Evolutionary conservation across 2,113 vertebrate species (phyloP), one percentile per base, ranked within the genome.

Genomic region (Barbus barbus): DNA sequence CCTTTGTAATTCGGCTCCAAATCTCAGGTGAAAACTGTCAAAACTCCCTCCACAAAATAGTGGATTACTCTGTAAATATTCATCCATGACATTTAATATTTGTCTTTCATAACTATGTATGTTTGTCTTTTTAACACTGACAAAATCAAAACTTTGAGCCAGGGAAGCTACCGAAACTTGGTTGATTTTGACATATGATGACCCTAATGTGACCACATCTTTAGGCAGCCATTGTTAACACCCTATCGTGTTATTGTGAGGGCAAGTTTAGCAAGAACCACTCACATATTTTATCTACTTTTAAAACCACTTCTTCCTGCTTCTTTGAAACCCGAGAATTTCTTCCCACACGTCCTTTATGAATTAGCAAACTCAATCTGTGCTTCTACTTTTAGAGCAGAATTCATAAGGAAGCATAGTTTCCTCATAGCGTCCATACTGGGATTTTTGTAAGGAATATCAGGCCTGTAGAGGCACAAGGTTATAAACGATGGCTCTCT

Each of bases 311-410:
- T 8, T 61, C 14, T 38, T 38, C 20, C 20, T 58, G 28, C 51
- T 2, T 16, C 36, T 38, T 24, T 26, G 56, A 61, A 78, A 61
- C 8, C 13, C 2, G 4, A 78, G 16, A 44, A 44, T 24, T 44
- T 44, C n/a, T 79, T 44, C 77, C 77, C n/a, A 63, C 56, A n/a
- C 4, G 4, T 28, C 56, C 77, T 61, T 9, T 41, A 9, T 44
- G 20, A 44, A 78, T 79, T 12, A 28, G 24, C n/a, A 79, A 79
- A 79, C 33, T 44, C 0, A 61, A 61, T 79, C 36, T 79, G 33
- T 61, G 56, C 56, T 18, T 44, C 77, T 28, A 63, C 56, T 28
- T 79, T 78, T 44, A 63, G 77, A 61, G 56, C 36, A 61, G 14
- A 63, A 44, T 61, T 13, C 31, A 38, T 78, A 78, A 38, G 33